phyloP scores from a whole-genome alignment of 2,888 invertebrate genomes.

The Parthenolecanium corni region DNA sequence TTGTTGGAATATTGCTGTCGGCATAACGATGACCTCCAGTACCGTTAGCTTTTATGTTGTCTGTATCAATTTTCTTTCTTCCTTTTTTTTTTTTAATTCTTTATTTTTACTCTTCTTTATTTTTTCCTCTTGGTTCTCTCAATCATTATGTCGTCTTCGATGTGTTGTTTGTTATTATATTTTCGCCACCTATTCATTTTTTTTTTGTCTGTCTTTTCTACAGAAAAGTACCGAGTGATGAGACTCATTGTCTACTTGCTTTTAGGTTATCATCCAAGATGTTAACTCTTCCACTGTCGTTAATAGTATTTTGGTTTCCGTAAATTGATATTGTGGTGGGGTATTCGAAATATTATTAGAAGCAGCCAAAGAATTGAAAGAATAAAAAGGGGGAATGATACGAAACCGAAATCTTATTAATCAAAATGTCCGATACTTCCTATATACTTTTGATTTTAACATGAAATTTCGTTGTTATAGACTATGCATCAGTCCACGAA shows the following conservation, averaged over 20 bases:
- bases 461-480: too few species aligned
- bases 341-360: too few species aligned
- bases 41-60: conserved; percentile 28
- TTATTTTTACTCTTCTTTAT: conserved; percentile 5
- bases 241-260: conserved; percentile 11
- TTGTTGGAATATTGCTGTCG: conserved; percentile 26
- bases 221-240: neutral
- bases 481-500: too few species aligned
- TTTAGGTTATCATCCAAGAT: conserved; percentile 3
- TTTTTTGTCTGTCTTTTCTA: neutral
- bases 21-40: conserved; percentile 29
- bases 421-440: too few species aligned
- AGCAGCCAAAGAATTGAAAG: too few species aligned
- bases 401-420: too few species aligned
- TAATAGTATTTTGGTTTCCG: too few species aligned
- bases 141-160: neutral
- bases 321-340: too few species aligned
- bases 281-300: too few species aligned
- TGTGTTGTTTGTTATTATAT: neutral
- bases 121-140: conserved; percentile 1
- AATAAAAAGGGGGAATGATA: too few species aligned
- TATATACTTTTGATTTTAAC: too few species aligned
- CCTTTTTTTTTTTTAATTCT: conserved; percentile 3
- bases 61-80: conserved; percentile 19
- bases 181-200: neutral